These are phyloP conservation scores for Cladorhizidae sp. DNA, from an alignment of 37 sponge, comb jelly and placozoan genomes.

Conservation along the genomic window DNA sequence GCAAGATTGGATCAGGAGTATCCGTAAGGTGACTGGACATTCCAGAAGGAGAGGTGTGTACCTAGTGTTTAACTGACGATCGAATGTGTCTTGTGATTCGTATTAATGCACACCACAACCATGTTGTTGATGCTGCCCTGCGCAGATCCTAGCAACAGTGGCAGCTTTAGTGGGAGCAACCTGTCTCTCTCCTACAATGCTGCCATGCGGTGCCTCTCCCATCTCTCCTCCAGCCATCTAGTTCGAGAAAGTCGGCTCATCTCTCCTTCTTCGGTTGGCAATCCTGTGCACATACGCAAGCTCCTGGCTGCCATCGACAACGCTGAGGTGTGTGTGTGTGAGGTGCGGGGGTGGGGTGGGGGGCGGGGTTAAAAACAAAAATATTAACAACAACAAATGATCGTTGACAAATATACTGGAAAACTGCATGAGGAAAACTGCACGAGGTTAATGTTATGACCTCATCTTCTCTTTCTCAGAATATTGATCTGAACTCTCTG, in stretches of 20 bases:
- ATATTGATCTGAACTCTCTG: constrained; percentile 33
- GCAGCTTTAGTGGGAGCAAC: background rate
- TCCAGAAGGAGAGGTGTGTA: constrained; percentile 12
- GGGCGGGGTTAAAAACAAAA: too few species aligned
- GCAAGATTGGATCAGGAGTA: constrained; percentile 45
- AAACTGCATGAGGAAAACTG: background rate
- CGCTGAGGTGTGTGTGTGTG: constrained; percentile 38
- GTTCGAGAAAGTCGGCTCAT: constrained; percentile 12
- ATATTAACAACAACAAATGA: background rate
- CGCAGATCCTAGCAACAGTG: too few species aligned
- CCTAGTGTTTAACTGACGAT: background rate
- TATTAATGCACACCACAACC: too few species aligned
- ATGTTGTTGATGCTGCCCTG: too few species aligned
- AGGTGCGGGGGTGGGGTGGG: too few species aligned
- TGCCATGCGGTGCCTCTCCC: constrained; percentile 31
- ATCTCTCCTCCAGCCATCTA: constrained; percentile 12
- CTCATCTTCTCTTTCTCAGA: constrained; percentile 39
- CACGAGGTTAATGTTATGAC: background rate
- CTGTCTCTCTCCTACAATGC: constrained; percentile 11
- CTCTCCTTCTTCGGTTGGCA: background rate
- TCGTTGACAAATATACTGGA: too few species aligned
- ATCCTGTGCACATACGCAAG: background rate
- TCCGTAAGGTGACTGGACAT: constrained; percentile 10
- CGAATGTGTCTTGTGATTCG: background rate
- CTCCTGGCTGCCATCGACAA: constrained; percentile 42